Evolutionary conservation across 2,113 vertebrate genomes (phyloP), one percentile per base, ranked within the genome.

Genomic region (Hipposideros armiger): DNA sequence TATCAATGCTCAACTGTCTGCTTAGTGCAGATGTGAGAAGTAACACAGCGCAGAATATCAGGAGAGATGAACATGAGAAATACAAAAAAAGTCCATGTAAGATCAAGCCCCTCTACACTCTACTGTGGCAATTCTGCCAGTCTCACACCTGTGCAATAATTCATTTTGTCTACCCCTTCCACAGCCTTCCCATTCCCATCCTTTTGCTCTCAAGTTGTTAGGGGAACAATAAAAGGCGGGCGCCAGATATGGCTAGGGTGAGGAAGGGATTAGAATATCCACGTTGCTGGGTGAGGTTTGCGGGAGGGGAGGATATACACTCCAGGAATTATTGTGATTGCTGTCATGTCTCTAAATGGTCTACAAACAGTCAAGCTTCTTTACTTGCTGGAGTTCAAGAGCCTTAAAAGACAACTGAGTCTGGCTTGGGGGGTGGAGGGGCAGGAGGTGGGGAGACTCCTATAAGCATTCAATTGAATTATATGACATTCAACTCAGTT

Each of bases 241-340:
- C 19, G 40, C 36, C 2, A 14, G 74, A 58, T 36, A n/a, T 8
- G 36, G 50, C 11, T 24, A 47, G n/a, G 1, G 9, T 42, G 69
- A 83, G 70, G 74, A 66, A 62, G n/a, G 56, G 69, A 90, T 95
- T 88, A 56, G 82, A 67, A 90, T n/a, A 26, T 70, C 90, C 84
- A 78, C 1, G 2, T 91, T 52, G n/a, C 72, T 90, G 78, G 54
- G 42, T 66, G 42, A 74, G 69, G 47, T 85, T 91, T 67, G 40
- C 14, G 9, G 58, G 16, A 67, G 69, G 56, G 86, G 52, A 66
- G 52, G 70, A 74, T 82, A 78, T 42, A 52, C 4, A 70, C 58
- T 56, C 54, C 45, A 70, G 58, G 47, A 93, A 94, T 95, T 83
- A 52, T 1, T 83, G 64, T 64, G 64, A 36, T 92, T 32, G 11